phyloP scores from a whole-genome alignment of 1,140 invertebrate species.

The Phymastichus coffea region DNA sequence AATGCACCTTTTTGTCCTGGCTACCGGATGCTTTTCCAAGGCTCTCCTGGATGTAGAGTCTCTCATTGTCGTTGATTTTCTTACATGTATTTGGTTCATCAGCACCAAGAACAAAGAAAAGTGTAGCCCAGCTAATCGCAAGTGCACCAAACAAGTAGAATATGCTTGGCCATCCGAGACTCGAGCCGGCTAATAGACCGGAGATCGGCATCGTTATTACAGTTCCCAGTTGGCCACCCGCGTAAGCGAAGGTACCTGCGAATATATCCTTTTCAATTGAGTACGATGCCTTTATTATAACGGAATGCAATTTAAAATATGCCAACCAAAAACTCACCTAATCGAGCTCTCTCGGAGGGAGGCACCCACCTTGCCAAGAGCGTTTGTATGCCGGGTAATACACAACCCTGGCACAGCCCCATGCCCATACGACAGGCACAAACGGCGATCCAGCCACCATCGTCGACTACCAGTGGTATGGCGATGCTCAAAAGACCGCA shows the following conservation, averaged over 20 bases:
- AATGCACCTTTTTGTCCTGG: background rate
- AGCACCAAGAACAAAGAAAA: slow-evolving; percentile 66
- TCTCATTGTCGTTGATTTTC: slow-evolving; percentile 64
- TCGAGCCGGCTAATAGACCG: slow-evolving; percentile 65
- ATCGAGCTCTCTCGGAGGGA: slow-evolving; percentile 45
- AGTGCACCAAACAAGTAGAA: slow-evolving; percentile 75
- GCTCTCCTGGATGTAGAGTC: slow-evolving; percentile 57
- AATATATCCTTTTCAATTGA: no score
- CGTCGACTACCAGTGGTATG: slow-evolving; percentile 40
- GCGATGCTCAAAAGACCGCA: slow-evolving; percentile 61
- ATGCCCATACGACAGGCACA: slow-evolving; percentile 62
- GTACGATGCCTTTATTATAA: no score
- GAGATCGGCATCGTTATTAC: slow-evolving; percentile 72
- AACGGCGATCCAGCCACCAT: slow-evolving; percentile 53
- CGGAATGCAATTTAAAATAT: no score
- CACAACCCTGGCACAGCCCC: slow-evolving; percentile 66
- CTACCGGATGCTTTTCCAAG: background rate
- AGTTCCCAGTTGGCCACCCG: slow-evolving; percentile 69
- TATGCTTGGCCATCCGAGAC: slow-evolving; percentile 72
- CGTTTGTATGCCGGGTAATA: slow-evolving; percentile 65
- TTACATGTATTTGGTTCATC: slow-evolving; percentile 65
- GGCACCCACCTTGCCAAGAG: slow-evolving; percentile 66
- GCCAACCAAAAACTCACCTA: slow-evolving; percentile 43
- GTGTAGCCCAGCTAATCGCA: slow-evolving; percentile 61
- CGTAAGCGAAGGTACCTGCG: slow-evolving; percentile 48